Conservation (phyloP, 1,140 invertebrate species). For the Zaprionus vittiger region DNA sequence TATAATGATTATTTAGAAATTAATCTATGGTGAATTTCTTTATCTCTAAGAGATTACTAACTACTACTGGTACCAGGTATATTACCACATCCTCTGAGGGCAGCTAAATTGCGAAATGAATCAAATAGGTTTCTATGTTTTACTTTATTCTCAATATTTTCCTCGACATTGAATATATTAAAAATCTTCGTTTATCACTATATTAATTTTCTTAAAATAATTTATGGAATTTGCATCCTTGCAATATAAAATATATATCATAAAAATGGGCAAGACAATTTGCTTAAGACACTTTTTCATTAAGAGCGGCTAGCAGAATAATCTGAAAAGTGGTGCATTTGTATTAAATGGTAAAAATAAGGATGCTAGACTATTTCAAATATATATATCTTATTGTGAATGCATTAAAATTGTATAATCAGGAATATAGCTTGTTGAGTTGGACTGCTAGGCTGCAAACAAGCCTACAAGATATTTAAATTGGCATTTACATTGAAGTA, state of each 20-base stretch:
- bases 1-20: too few species aligned
- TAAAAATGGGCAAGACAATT: slow-evolving; percentile 85
- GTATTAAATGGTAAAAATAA: slow-evolving; percentile 18
- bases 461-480: background rate
- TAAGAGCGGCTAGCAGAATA: slow-evolving; percentile 89
- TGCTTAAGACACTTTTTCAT: slow-evolving; percentile 92
- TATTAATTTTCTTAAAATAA: slow-evolving; percentile 10
- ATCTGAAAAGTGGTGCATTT: slow-evolving; percentile 68
- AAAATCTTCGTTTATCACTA: background rate
- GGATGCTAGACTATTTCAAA: slow-evolving; percentile 5
- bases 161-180: background rate
- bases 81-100: slow-evolving; percentile 6
- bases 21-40: background rate
- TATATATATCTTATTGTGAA: background rate
- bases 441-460: too few species aligned
- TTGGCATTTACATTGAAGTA: background rate
- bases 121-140: background rate
- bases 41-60: background rate
- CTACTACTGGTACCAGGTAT: background rate
- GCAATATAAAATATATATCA: slow-evolving; percentile 47
- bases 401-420: too few species aligned
- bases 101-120: background rate
- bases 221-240: slow-evolving; percentile 39
- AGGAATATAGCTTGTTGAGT: too few species aligned
- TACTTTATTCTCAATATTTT: background rate